Percentiles rank a stretch among this genome's conserved stretches.
phyloP scores from a whole-genome alignment of 2,888 invertebrate genomes.

The Zootermopsis nevadensis region DNA sequence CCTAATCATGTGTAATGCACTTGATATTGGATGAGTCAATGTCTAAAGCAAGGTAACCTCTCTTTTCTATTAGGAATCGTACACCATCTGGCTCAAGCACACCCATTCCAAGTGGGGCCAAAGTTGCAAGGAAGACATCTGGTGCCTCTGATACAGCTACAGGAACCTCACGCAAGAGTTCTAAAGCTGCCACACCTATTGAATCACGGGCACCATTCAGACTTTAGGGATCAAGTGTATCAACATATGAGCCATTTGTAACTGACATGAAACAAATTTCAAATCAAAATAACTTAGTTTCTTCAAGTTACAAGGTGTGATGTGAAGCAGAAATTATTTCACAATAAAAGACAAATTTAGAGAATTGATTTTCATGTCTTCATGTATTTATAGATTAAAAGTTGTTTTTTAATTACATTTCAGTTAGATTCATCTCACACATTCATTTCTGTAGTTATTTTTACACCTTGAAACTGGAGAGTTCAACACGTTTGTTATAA shows the following conservation, averaged over 20 bases:
- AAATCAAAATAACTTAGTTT: conserved; percentile 17
- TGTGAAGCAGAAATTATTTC: neutral
- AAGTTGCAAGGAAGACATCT: conserved; percentile 74
- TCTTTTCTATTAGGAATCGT: conserved; percentile 69
- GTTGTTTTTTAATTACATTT: neutral
- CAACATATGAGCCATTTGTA: neutral
- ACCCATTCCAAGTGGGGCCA: conserved; percentile 74
- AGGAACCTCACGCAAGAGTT: conserved; percentile 62
- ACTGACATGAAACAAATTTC: neutral
- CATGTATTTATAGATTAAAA: neutral
- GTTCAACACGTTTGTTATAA: conserved; percentile 15
- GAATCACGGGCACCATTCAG: conserved; percentile 79
- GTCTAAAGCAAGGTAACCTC: too few species aligned
- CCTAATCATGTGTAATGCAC: neutral
- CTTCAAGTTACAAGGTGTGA: conserved; percentile 33
- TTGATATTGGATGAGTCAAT: too few species aligned
- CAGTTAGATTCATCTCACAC: neutral
- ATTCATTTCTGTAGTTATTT: neutral
- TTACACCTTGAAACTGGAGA: conserved; percentile 16
- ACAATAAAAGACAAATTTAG: neutral
- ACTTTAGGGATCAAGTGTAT: conserved; percentile 65
- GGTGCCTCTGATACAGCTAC: conserved; percentile 76
- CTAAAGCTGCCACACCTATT: conserved; percentile 59
- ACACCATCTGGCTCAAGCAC: conserved; percentile 76
- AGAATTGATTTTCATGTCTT: neutral